Conservation (phyloP, 2,888 invertebrate species). For the Poecilus cupreus region DNA sequence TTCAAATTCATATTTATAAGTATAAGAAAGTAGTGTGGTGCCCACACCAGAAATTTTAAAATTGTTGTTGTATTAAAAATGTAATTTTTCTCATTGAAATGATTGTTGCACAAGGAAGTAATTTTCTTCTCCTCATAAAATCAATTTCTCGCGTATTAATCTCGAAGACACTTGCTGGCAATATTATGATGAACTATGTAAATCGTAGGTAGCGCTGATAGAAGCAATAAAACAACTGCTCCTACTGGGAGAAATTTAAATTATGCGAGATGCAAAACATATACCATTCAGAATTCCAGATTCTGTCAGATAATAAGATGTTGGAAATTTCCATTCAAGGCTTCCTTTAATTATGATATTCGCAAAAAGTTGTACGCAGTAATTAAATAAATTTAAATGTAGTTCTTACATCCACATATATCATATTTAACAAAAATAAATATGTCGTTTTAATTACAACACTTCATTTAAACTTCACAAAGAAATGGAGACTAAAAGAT, state of each 20-base stretch:
- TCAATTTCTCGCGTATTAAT: not conserved
- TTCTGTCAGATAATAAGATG: not conserved
- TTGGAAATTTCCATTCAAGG: conserved; percentile 2
- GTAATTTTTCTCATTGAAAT: not conserved
- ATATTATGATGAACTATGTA: not conserved
- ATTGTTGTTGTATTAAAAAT: too few relatives aligned
- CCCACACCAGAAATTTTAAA: too few relatives aligned
- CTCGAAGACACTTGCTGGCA: not conserved
- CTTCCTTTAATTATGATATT: not conserved
- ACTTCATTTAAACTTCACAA: too few relatives aligned
- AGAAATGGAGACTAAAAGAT: too few relatives aligned
- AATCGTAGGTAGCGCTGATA: conserved; percentile 18
- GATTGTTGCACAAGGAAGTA: not conserved
- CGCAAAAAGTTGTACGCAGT: not conserved
- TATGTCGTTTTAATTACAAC: too few relatives aligned
- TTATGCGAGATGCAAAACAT: not conserved
- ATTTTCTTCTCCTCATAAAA: not conserved
- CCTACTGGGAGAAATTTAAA: not conserved
- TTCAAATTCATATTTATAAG: too few relatives aligned
- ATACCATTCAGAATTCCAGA: conserved; percentile 1
- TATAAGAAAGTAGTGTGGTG: too few relatives aligned
- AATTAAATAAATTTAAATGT: not conserved
- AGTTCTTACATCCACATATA: too few relatives aligned
- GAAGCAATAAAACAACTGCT: not conserved
- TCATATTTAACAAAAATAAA: too few relatives aligned